phyloP scores from a whole-genome alignment of 1,140 invertebrate genomes.

The Oedothorax gibbosus region DNA sequence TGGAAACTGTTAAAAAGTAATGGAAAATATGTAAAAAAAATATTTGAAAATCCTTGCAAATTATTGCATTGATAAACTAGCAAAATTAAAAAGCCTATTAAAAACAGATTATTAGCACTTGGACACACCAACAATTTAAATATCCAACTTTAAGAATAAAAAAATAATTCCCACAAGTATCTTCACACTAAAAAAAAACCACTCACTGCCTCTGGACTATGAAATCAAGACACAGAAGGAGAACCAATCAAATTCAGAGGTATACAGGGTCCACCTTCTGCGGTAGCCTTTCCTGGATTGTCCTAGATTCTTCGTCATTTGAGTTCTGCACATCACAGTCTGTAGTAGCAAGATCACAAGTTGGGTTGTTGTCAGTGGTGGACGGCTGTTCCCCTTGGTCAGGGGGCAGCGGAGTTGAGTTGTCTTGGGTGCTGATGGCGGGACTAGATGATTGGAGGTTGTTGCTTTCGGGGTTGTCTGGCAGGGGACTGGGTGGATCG shows the following conservation, averaged over 20 bases:
- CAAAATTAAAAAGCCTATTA: no score
- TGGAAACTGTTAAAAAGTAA: no score
- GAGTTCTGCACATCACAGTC: constrained; percentile 52
- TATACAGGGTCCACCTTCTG: constrained; percentile 51
- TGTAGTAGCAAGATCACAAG: constrained; percentile 46
- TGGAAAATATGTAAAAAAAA: no score
- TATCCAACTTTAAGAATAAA: no score
- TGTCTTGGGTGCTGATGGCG: background rate
- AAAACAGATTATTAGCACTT: no score
- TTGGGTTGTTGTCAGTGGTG: background rate
- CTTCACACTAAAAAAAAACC: no score
- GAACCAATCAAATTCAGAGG: constrained; percentile 25
- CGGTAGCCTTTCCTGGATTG: constrained; percentile 11
- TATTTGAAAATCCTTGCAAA: no score
- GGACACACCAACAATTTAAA: no score
- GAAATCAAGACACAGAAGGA: background rate
- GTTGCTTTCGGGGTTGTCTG: background rate
- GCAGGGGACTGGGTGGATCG: constrained; percentile 6
- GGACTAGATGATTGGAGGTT: constrained; percentile 40
- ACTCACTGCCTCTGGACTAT: no score
- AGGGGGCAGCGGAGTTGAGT: background rate
- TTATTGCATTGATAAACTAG: no score
- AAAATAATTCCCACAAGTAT: no score
- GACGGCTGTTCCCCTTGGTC: constrained; percentile 1
- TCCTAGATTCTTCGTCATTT: constrained; percentile 35